Conservation (phyloP, 2,888 invertebrate species). For the Capitulum mitella region DNA sequence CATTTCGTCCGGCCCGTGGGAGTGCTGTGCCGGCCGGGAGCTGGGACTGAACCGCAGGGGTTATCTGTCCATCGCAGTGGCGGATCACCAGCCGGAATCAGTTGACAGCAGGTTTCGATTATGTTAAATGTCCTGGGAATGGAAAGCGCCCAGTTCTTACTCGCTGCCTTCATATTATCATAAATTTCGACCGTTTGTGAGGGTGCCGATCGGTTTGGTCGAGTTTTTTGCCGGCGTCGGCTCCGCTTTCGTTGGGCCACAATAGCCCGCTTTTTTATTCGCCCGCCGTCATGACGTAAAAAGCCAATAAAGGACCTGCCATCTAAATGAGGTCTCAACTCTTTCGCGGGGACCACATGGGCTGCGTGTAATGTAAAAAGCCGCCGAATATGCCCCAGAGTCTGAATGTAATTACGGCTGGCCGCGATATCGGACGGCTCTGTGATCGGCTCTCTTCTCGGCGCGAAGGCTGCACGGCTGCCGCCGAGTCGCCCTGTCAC, state of each 20-base stretch:
- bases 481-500: background rate
- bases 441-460: background rate
- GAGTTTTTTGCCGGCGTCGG: background rate
- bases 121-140: no score
- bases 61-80: no score
- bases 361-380: conserved; percentile 5
- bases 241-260: background rate
- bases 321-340: conserved; percentile 21
- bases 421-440: background rate
- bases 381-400: background rate
- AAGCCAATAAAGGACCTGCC: conserved; percentile 14
- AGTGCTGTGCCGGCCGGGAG: no score
- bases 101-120: no score
- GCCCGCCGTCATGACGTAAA: background rate
- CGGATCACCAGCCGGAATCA: no score
- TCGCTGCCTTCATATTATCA: no score
- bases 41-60: no score
- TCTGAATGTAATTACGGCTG: background rate
- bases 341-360: conserved; percentile 10
- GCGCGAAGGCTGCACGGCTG: background rate
- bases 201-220: background rate
- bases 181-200: no score
- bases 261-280: background rate
- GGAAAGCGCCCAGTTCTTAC: no score
- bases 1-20: no score